Percentiles rank a stretch among this genome's conserved stretches.
Evolutionary conservation across 1,140 invertebrate genomes (phyloP).

Genomic region (Pseudoatta argentina): DNA sequence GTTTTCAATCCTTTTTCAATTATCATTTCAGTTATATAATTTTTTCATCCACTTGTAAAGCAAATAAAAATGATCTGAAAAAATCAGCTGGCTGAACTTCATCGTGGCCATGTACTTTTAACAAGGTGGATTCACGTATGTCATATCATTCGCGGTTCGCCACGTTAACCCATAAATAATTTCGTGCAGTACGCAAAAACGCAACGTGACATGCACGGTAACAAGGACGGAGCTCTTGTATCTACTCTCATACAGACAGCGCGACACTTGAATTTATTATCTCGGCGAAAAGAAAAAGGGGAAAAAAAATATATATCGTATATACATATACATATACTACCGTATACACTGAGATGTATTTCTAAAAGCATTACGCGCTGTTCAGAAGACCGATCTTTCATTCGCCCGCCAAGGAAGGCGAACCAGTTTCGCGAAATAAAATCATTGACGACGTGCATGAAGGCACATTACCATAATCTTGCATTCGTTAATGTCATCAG

Average conservation of each 20-base stretch:
- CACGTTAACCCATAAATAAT: conserved; percentile 42
- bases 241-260: conserved; percentile 8
- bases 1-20: neutral
- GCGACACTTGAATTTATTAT: conserved; percentile 44
- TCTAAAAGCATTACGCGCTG: conserved; percentile 6
- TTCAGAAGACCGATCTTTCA: conserved; percentile 19
- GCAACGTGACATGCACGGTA: conserved; percentile 7
- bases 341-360: neutral
- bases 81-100: conserved; percentile 25
- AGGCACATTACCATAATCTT: neutral
- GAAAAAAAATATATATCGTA: neutral
- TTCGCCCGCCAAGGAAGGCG: conserved; percentile 39
- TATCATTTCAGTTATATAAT: neutral
- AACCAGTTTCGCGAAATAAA: conserved; percentile 35
- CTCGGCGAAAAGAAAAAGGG: neutral
- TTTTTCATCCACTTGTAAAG: neutral
- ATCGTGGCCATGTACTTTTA: neutral
- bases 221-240: conserved; percentile 23
- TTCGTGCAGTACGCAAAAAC: conserved; percentile 12
- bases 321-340: neutral
- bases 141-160: neutral
- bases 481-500: neutral
- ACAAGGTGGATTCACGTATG: neutral
- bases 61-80: conserved; percentile 27
- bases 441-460: conserved; percentile 17